Evolutionary conservation across 2,888 invertebrate species (phyloP).

Genomic region (Orchestes rusci): DNA sequence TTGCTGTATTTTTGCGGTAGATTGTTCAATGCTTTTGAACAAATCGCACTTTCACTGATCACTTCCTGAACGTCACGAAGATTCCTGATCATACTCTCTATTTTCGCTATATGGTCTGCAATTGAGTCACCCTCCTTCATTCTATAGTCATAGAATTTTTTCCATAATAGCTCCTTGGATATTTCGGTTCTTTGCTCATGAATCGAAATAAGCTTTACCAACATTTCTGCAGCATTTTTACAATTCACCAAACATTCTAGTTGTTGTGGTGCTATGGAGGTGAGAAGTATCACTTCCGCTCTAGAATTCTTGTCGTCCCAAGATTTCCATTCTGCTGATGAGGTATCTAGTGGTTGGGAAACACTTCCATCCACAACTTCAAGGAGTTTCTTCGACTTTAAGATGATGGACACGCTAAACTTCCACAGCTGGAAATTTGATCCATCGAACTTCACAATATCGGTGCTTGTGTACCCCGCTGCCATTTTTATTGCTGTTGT

Average conservation of each 20-base stretch:
- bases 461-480: neutral
- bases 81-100: constrained; percentile 8
- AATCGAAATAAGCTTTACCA: constrained; percentile 28
- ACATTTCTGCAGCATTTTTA: constrained; percentile 30
- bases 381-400: constrained; percentile 7
- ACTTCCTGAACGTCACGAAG: constrained; percentile 1
- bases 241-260: constrained; percentile 21
- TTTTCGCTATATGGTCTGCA: constrained; percentile 11
- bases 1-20: constrained; percentile 5
- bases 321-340: constrained; percentile 1
- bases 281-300: constrained; percentile 8
- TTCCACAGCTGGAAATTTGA: constrained; percentile 2
- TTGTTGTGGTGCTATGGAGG: constrained; percentile 10
- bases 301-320: constrained; percentile 12
- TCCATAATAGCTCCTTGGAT: constrained; percentile 29
- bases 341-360: constrained; percentile 1
- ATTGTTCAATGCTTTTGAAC: constrained; percentile 6
- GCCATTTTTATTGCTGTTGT: neutral
- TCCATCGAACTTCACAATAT: neutral
- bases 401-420: constrained; percentile 8
- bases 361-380: constrained; percentile 3
- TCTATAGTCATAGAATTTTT: constrained; percentile 15
- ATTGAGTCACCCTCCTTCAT: constrained; percentile 18
- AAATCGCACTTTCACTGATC: constrained; percentile 8
- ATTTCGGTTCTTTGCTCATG: constrained; percentile 31